Base-by-base conservation (phyloP, 2,888 invertebrate genomes). In the Syrista parreyssii region DNA sequence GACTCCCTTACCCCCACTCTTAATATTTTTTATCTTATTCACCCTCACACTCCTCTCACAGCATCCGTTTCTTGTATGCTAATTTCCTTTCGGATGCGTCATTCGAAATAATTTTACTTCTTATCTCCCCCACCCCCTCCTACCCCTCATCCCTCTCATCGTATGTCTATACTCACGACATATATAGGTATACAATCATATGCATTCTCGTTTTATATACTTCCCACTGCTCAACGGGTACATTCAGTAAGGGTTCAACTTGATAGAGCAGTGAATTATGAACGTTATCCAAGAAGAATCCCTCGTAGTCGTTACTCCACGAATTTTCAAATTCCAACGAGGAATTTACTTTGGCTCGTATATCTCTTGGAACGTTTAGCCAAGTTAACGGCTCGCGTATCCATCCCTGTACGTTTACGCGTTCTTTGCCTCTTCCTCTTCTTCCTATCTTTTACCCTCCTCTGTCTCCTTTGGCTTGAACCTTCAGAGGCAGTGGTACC, bases 11-110 rank as follows among this genome's bases (percentile, higher is more conserved):
- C 12, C 6, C 23, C 55, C 9, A 2, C 23, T 23, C 23, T 55
- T 55, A 55, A 55, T 55, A 55, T 55, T 40, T 40, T 83, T 81
- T 84, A 81, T 82, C 82, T 80, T 77, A 77, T 73, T 69, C 80
- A 32, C 72, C 68, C 75, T 23, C 2, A n/a, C 31, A 32, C 12
- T 32, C 32, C 71, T 12, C 31, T 31, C 71, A 2, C 78, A 71
- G 78, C 55, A 55, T 55, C 55, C 55, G 55, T 55, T 55, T 55
- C 55, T 55, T 55, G 55, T 55, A 55, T 55, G 55, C 55, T 55
- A 23, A 55, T 55, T 55, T 55, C 23, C 55, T 55, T 55, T 55
- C 23, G 55, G 55, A 55, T 23, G 55, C 55, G 55, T 55, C 55
- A 55, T 55, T 55, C 55, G 55, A 55, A 55, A 55, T 55, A 55